Evolutionary conservation across 2,888 invertebrate species (phyloP).

Genomic region (Cryptocephalus primarius): DNA sequence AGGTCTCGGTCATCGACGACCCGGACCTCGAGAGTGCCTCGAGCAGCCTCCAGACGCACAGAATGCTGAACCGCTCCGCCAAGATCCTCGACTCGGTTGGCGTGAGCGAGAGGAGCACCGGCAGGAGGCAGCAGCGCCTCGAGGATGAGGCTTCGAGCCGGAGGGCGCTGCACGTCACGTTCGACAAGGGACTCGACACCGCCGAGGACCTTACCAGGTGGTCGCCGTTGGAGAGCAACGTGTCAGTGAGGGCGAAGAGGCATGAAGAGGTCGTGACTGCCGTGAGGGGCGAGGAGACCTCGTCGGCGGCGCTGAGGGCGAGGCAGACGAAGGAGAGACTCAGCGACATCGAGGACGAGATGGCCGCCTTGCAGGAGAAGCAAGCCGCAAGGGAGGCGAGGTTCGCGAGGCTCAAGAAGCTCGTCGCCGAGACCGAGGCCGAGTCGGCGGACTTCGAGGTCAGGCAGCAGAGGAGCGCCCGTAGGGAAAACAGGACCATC

Average conservation of each 20-base stretch:
- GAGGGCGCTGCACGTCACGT: conserved; percentile 32
- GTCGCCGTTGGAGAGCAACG: conserved; percentile 44
- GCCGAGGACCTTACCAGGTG: conserved; percentile 44
- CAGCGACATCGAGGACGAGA: conserved; percentile 63
- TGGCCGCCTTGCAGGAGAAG: conserved; percentile 58
- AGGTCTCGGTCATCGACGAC: conserved; percentile 49
- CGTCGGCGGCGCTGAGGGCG: conserved; percentile 49
- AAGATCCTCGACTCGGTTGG: conserved; percentile 56
- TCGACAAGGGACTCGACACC: conserved; percentile 12
- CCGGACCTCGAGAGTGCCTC: conserved; percentile 52
- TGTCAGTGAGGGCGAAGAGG: conserved; percentile 6
- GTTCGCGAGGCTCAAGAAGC: conserved; percentile 55
- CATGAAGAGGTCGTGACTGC: conserved; percentile 5
- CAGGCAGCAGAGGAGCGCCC: conserved; percentile 14
- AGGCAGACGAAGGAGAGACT: conserved; percentile 53
- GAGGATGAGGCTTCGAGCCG: conserved; percentile 26
- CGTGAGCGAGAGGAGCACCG: conserved; percentile 42
- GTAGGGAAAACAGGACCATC: conserved; percentile 17
- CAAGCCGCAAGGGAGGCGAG: conserved; percentile 60
- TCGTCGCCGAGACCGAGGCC: conserved; percentile 49
- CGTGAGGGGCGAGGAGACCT: conserved; percentile 27
- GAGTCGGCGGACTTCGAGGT: conserved; percentile 35
- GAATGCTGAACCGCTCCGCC: conserved; percentile 47
- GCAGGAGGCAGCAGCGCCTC: conserved; percentile 21
- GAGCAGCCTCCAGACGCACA: conserved; percentile 45